These are phyloP conservation scores for Ichneumoninae sp. DNA, from an alignment of 2,888 invertebrate species.

Conservation along the genomic window DNA sequence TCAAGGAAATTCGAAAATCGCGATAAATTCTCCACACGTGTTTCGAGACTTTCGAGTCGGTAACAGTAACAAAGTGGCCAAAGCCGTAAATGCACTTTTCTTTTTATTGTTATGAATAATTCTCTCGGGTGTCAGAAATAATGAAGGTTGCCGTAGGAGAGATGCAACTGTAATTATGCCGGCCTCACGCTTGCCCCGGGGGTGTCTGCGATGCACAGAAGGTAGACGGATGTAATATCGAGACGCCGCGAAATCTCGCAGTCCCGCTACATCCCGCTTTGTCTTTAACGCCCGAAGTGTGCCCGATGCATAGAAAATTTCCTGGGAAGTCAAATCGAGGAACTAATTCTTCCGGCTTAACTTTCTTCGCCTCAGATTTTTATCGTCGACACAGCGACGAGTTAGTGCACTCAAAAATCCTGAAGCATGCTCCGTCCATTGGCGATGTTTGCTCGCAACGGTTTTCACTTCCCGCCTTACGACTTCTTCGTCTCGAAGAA, in stretches of 20 bases:
- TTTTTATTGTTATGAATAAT: conserved; percentile 39
- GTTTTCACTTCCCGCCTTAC: conserved; percentile 58
- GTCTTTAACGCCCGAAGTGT: neutral
- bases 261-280: neutral
- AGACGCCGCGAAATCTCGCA: conserved; percentile 1
- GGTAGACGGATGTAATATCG: conserved; percentile 23
- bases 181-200: conserved; percentile 25
- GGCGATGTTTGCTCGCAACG: conserved; percentile 78
- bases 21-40: neutral
- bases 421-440: conserved; percentile 73
- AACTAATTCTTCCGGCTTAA: conserved; percentile 17
- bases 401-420: conserved; percentile 59
- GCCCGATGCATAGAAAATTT: neutral
- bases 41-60: conserved; percentile 3
- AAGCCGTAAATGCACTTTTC: conserved; percentile 13
- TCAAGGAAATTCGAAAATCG: conserved; percentile 22
- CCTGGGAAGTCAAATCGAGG: neutral
- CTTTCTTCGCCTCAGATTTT: conserved; percentile 67
- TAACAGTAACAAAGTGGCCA: conserved; percentile 5
- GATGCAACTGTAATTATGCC: conserved; percentile 35
- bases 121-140: conserved; percentile 25
- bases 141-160: conserved; percentile 33
- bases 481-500: conserved; percentile 44
- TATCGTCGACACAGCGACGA: conserved; percentile 71
- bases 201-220: conserved; percentile 31